Conservation (phyloP, 2,113 vertebrate species). For the Takifugu flavidus region DNA sequence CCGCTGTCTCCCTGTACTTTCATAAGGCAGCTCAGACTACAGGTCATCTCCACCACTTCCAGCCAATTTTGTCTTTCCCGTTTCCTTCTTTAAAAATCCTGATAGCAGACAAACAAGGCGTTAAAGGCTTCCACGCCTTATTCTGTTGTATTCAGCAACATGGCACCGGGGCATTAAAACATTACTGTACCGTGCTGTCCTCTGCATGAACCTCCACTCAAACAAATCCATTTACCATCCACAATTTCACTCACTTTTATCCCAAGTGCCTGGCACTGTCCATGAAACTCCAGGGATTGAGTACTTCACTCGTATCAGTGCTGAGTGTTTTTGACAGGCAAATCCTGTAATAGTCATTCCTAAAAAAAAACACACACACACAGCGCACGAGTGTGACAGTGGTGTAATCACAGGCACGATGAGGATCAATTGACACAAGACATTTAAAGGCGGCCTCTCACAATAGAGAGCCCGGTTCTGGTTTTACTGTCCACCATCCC, state of each 20-base stretch:
- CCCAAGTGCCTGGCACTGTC: background rate
- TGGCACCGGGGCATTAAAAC: conserved; percentile 7
- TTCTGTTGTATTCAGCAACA: conserved; percentile 17
- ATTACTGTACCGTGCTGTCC: conserved; percentile 16
- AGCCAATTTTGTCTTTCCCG: conserved; percentile 1
- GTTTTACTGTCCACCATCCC: conserved; percentile 8
- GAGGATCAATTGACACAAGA: conserved; percentile 21
- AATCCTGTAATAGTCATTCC: background rate
- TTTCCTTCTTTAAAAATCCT: conserved; percentile 9
- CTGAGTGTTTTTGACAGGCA: background rate
- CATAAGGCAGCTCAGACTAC: background rate
- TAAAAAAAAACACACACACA: no score
- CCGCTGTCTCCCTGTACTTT: background rate
- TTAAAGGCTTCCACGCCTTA: conserved; percentile 1
- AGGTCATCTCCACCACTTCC: background rate
- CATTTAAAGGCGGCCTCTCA: conserved; percentile 30
- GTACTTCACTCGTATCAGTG: background rate
- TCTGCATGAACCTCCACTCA: conserved; percentile 27
- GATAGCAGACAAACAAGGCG: background rate
- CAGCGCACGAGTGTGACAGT: background rate
- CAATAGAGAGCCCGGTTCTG: conserved; percentile 4
- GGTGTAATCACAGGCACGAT: conserved; percentile 8
- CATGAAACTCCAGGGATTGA: background rate
- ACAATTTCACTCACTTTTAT: conserved; percentile 17
- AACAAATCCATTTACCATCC: conserved; percentile 14